Base-by-base conservation (phyloP, 2,888 invertebrate genomes). In the Lutraria lutraria region DNA sequence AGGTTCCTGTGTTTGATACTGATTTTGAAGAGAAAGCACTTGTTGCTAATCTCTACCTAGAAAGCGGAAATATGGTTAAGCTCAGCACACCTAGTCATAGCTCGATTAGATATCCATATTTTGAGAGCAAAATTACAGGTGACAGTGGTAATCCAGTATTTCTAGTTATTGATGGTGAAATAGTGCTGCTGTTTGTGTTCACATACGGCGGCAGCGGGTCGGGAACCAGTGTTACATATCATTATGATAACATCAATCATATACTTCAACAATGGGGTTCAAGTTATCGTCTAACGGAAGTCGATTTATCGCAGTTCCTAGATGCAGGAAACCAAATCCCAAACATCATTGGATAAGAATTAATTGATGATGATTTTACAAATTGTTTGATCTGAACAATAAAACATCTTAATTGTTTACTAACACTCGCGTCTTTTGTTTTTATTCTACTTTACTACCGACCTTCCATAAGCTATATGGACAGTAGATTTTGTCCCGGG, bases 111-210 rank as follows among this genome's bases (percentile, higher is more conserved):
- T 87, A 90, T 56, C 86, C 86, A 10, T 92, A 93, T 81, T 94
- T 93, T 80, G 94, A 94, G 81, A 31, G 83, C 13, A 94, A 94
- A 88, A 94, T 94, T 43, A 68, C 80, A 0, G 94, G 94, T 3
- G 94, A 94, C 86, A 94, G 94, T 83, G 94, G 94, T 8, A 94
- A 94, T 83, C 94, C 94, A 0, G 92, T 90, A n/a, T 94, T 94
- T 86, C 90, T 94, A 43, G 91, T 94, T 13, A 87, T 94, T n/a
- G 90, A 93, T 76, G 83, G 94, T n/a, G 83, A 94, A 87, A 88
- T 94, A 16, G 94, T 94, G 19, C 91, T 94, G 1, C 54, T 94
- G 54, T 94, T 94, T 89, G 93, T 93, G 31, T 93, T 94, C 52
- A 94, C 94, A 0, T 94, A 91, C 52, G 94, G 94, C 21, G 94